A percentile compares a stretch with the other conserved stretches of the same genome.
These are phyloP conservation scores for Alces alces DNA, from an alignment of 2,113 vertebrate species.

Conservation along the genomic window DNA sequence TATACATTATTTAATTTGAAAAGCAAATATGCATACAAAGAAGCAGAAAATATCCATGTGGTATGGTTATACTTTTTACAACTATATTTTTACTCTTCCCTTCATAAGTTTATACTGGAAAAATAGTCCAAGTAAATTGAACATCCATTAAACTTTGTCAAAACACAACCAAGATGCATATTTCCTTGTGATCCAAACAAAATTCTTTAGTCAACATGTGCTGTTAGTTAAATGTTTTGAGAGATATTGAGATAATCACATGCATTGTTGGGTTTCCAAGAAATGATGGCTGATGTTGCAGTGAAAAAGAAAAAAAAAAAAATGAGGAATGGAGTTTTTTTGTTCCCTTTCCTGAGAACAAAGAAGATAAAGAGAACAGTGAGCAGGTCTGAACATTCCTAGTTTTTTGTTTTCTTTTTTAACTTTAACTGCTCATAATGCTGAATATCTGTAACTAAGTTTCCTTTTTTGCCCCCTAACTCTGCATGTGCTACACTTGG, in stretches of 20 bases:
- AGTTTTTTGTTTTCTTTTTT: neutral
- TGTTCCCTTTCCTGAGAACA: neutral
- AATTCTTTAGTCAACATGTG: neutral
- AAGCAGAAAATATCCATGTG: neutral
- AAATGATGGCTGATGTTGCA: neutral
- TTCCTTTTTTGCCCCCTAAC: neutral
- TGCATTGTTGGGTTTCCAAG: neutral
- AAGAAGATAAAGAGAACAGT: neutral
- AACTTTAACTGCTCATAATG: neutral
- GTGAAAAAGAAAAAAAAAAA: neutral
- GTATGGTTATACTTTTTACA: neutral
- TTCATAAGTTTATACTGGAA: neutral
- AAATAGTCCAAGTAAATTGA: neutral
- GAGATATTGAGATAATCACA: neutral
- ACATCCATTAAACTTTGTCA: neutral
- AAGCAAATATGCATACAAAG: neutral
- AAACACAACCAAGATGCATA: neutral
- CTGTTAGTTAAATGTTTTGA: neutral
- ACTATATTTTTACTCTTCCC: neutral
- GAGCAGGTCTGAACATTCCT: neutral
- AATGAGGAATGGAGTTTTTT: neutral
- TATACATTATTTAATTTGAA: neutral
- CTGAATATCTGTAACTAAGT: neutral
- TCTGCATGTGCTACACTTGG: neutral
- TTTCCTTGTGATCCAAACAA: neutral